Evolutionary conservation across 92 coral and sea anemone genomes (phyloP).

Genomic region (Bergia puertoricense): DNA sequence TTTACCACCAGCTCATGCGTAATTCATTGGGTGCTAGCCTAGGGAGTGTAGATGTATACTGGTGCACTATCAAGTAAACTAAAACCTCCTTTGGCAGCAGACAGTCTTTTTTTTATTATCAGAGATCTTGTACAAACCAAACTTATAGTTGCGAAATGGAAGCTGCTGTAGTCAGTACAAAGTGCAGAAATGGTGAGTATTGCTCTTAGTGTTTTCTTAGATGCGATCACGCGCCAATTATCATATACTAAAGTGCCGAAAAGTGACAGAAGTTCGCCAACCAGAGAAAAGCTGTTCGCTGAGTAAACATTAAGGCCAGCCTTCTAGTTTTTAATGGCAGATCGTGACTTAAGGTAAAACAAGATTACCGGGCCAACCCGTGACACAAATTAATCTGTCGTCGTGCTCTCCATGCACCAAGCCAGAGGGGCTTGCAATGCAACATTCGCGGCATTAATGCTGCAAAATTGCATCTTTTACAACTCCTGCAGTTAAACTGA

Average conservation of each 20-base stretch:
- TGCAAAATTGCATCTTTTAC: constrained; percentile 13
- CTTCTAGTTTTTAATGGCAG: neutral
- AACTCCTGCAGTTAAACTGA: neutral
- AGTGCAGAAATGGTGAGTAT: constrained; percentile 28
- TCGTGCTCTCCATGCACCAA: neutral
- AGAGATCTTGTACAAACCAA: neutral
- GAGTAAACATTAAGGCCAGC: constrained; percentile 12
- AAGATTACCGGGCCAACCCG: neutral
- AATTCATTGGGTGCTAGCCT: constrained; percentile 41
- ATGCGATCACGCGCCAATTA: constrained; percentile 23
- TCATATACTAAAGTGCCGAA: constrained; percentile 14
- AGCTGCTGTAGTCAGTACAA: constrained; percentile 6
- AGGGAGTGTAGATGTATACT: constrained; percentile 14
- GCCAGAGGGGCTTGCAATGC: constrained; percentile 8
- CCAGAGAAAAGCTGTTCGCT: neutral
- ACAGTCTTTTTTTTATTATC: neutral
- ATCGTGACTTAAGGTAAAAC: neutral
- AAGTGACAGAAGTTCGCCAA: constrained; percentile 18
- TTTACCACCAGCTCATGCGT: constrained; percentile 63
- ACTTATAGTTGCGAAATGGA: constrained; percentile 10
- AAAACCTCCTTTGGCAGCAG: constrained; percentile 7
- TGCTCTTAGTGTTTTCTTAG: neutral
- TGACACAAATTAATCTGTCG: neutral
- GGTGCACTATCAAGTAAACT: constrained; percentile 34
- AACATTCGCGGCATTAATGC: constrained; percentile 33